phyloP scores from a whole-genome alignment of 2,888 invertebrate genomes.

The Lomographa bimaculata region DNA sequence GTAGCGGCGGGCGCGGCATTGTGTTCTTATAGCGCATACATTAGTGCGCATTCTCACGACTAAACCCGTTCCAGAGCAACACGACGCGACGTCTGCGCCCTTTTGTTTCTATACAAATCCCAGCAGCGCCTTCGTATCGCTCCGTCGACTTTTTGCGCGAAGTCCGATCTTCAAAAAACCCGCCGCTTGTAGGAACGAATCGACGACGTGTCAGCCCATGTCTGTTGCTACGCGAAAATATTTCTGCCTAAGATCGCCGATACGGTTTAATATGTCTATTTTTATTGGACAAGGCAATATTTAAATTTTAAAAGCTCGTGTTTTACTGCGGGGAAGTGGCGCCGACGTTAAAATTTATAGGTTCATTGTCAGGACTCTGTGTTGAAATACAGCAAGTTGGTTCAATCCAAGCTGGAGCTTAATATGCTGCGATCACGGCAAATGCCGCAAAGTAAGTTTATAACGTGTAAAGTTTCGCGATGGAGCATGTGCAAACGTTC shows the following conservation, averaged over 20 bases:
- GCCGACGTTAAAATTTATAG: slow-evolving; percentile 47
- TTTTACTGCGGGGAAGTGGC: slow-evolving; percentile 43
- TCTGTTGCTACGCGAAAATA: slow-evolving; percentile 41
- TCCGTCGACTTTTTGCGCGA: slow-evolving; percentile 59
- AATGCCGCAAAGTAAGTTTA: slow-evolving; percentile 40
- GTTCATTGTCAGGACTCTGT: slow-evolving; percentile 42
- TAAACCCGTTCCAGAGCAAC: slow-evolving; percentile 60
- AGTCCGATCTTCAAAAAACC: slow-evolving; percentile 61
- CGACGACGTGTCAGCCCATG: slow-evolving; percentile 47
- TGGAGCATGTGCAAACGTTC: slow-evolving; percentile 55
- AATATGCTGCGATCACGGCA: slow-evolving; percentile 42
- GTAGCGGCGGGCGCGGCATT: slow-evolving; percentile 47
- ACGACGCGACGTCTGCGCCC: slow-evolving; percentile 46
- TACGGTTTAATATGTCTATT: slow-evolving; percentile 28
- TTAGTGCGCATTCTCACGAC: slow-evolving; percentile 68
- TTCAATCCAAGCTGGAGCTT: slow-evolving; percentile 38
- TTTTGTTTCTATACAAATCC: slow-evolving; percentile 70
- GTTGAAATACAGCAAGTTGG: slow-evolving; percentile 29
- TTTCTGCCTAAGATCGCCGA: slow-evolving; percentile 31
- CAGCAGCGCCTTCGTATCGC: slow-evolving; percentile 63
- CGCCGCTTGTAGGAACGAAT: slow-evolving; percentile 51
- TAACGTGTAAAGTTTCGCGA: slow-evolving; percentile 44
- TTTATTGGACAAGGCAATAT: slow-evolving; percentile 32
- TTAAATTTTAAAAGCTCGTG: slow-evolving; percentile 29
- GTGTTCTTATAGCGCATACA: slow-evolving; percentile 61